These are phyloP conservation scores for Nephrotoma appendiculata DNA, from an alignment of 2,888 invertebrate species.

Conservation along the genomic window DNA sequence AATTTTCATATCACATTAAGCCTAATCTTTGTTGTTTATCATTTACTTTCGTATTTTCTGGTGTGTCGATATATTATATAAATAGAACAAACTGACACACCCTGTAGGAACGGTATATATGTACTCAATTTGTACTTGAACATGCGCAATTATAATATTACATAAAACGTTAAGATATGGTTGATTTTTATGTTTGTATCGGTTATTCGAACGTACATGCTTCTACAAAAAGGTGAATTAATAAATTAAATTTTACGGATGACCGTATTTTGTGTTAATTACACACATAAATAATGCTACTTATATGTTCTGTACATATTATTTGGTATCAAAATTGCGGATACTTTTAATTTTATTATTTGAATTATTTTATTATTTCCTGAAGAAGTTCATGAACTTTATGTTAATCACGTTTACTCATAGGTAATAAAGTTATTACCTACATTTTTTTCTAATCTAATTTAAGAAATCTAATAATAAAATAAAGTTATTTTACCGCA, in stretches of 20 bases:
- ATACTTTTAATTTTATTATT: not conserved
- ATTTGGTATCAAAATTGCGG: not conserved
- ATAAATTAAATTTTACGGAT: not conserved
- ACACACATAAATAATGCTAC: not conserved
- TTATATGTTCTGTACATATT: not conserved
- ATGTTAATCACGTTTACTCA: not conserved
- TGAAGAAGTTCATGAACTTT: not conserved
- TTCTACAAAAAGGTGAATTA: not conserved
- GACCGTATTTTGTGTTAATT: not conserved
- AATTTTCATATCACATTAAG: not conserved
- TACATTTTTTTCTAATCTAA: not conserved
- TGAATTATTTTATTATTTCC: not conserved
- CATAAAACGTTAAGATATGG: not conserved
- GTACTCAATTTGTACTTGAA: not conserved
- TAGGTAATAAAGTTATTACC: not conserved
- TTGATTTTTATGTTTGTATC: not conserved
- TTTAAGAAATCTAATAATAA: not conserved
- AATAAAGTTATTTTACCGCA: not conserved
- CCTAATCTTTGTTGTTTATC: not conserved
- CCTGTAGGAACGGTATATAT: not conserved
- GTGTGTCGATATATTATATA: not conserved
- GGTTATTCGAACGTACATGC: not conserved
- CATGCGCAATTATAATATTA: not conserved
- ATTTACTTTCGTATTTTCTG: not conserved
- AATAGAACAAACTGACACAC: not conserved